Percentiles rank a stretch among this genome's conserved stretches.
Evolutionary conservation across 2,113 vertebrate species (phyloP).

Genomic region (Megalops atlanticus): DNA sequence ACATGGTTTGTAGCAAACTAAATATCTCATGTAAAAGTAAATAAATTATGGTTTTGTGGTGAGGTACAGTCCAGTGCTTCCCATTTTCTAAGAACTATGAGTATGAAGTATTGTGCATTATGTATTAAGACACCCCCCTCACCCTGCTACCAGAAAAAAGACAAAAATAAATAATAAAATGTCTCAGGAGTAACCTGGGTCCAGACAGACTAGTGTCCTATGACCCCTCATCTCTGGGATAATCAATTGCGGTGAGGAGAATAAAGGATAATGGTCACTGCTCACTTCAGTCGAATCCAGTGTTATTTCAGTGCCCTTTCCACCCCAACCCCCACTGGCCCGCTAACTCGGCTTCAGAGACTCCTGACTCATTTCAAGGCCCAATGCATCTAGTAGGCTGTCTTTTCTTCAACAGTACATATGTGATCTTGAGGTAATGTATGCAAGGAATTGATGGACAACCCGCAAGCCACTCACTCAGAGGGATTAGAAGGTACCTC

Average conservation of each 20-base stretch:
- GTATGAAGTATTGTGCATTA: too few relatives aligned
- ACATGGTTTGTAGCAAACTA: too few relatives aligned
- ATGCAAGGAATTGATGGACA: not conserved
- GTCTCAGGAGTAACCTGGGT: not conserved
- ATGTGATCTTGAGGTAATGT: not conserved
- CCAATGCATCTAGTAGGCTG: not conserved
- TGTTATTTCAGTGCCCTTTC: not conserved
- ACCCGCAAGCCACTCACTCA: not conserved
- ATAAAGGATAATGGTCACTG: too few relatives aligned
- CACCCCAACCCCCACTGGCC: too few relatives aligned
- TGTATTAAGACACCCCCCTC: too few relatives aligned
- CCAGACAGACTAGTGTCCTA: not conserved
- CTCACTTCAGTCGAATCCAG: too few relatives aligned
- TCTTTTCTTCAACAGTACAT: not conserved
- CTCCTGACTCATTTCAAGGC: not conserved
- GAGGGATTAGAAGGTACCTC: not conserved
- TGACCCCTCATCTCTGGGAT: not conserved
- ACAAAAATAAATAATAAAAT: not conserved
- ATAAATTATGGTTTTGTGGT: too few relatives aligned
- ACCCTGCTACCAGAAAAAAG: not conserved
- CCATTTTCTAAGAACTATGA: too few relatives aligned
- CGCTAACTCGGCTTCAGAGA: not conserved
- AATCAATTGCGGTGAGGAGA: not conserved
- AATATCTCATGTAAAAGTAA: too few relatives aligned
- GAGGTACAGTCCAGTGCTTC: too few relatives aligned